A percentile compares a stretch with the other conserved stretches of the same genome.
Conservation (phyloP, 2,888 invertebrate species). For the Plagodis pulveraria region DNA sequence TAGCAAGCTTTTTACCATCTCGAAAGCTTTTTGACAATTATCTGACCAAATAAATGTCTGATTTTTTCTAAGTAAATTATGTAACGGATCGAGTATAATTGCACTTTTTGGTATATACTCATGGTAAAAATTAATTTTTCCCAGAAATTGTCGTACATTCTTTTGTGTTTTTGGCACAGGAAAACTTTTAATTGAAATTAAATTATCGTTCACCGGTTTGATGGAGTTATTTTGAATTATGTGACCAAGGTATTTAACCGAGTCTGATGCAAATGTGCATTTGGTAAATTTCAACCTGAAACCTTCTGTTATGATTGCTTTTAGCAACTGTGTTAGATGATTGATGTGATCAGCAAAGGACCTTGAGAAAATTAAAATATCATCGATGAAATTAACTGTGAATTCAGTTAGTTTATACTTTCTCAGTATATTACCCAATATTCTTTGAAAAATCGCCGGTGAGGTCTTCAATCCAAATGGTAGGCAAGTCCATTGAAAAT, state of each 20-base stretch:
- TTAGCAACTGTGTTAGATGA: background rate
- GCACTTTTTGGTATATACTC: conserved; percentile 35
- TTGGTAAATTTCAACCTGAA: conserved; percentile 33
- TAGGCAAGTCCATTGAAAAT: conserved; percentile 27
- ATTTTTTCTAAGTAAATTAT: conserved; percentile 36
- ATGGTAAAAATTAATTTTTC: conserved; percentile 40
- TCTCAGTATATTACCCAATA: background rate
- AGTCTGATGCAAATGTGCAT: conserved; percentile 19
- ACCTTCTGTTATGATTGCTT: conserved; percentile 5
- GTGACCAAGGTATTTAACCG: conserved; percentile 31
- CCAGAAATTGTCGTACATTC: conserved; percentile 37
- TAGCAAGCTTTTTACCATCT: conserved; percentile 28
- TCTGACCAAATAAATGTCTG: conserved; percentile 31
- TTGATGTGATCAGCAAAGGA: background rate
- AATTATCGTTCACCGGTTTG: conserved; percentile 41
- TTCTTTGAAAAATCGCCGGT: conserved; percentile 1
- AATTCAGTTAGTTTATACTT: conserved; percentile 2
- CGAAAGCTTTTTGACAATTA: conserved; percentile 32
- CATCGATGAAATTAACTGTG: conserved; percentile 1
- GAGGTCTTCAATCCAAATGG: background rate
- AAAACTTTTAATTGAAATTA: conserved; percentile 39
- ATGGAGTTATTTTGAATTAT: conserved; percentile 34
- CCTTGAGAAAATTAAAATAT: conserved; percentile 3
- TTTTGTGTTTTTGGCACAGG: conserved; percentile 29
- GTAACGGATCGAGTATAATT: conserved; percentile 38